Conservation (phyloP, 2,888 invertebrate species). For the Acronicta psi region DNA sequence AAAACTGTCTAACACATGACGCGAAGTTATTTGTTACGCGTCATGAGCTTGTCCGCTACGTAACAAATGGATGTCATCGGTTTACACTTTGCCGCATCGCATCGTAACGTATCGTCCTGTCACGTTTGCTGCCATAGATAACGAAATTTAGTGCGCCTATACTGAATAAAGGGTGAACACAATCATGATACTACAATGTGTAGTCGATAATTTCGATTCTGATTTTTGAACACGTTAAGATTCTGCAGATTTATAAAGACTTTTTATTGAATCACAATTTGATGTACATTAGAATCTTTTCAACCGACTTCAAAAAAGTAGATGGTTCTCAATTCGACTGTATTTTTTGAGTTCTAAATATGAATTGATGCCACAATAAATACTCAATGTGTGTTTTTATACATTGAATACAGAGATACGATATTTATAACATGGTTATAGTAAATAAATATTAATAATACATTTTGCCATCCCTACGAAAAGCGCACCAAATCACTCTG, state of each 20-base stretch:
- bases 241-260: too few species aligned
- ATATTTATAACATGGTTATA: too few species aligned
- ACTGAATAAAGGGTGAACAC: conserved; percentile 13
- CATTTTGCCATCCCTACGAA: background rate
- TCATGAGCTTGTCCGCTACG: conserved; percentile 45
- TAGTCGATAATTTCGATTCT: too few species aligned
- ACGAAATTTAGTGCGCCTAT: conserved; percentile 42
- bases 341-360: too few species aligned
- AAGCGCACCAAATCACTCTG: conserved; percentile 1
- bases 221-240: too few species aligned
- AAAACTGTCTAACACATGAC: conserved; percentile 45
- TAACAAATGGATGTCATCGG: conserved; percentile 58
- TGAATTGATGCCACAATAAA: too few species aligned
- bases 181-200: conserved; percentile 6
- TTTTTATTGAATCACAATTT: too few species aligned
- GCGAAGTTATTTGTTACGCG: conserved; percentile 49
- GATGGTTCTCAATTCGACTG: too few species aligned
- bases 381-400: too few species aligned
- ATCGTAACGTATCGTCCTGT: conserved; percentile 40
- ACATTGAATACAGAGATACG: too few species aligned
- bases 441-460: background rate
- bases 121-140: conserved; percentile 52
- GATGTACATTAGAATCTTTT: too few species aligned
- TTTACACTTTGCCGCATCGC: conserved; percentile 49
- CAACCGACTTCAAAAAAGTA: too few species aligned